Base-by-base conservation (phyloP, 2,888 invertebrate species). In the Drosophila demipolita region DNA sequence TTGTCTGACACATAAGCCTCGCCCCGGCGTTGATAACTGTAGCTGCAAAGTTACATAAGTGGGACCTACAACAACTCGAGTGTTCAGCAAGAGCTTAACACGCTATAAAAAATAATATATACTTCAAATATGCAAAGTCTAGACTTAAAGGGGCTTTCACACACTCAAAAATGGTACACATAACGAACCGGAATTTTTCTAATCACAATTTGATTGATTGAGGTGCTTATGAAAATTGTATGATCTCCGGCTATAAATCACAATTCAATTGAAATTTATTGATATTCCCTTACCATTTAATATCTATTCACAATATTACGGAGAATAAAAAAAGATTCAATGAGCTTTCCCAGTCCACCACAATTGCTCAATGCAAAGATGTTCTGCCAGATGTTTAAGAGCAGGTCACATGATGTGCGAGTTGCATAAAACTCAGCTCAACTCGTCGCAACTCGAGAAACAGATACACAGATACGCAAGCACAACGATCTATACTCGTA, bases 341-440 rank as follows among this genome's bases (percentile, higher is more conserved):
- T n/a, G 38, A 29, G 35, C 35, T 55, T 55, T 55, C 52, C 6
- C 20, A 29, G 29, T 29, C 29, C 29, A 29, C 29, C 29, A 29
- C 29, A 29, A 29, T 29, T 45, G 45, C 45, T 15, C 23, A 45
- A 23, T 23, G 8, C 23, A 17, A 40, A 84, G 69, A 49, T 40
- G 40, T 73, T 64, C 29, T 54, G 32, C 32, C 29, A 32, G 59
- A 45, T 23, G 8, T 61, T 35, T 58, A 64, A 64, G 48, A 71
- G 65, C 62, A 60, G 70, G 73, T 86, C 85, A 86, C 85, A 86
- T 86, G 85, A 86, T 90, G 69, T 69, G 59, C 48, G 54, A 77
- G 78, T 85, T 86, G 90, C 85, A 86, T 90, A 86, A 82, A 86
- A 86, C 78, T 89, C 73, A 73, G 77, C 88, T 87, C 86, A 65